These are phyloP conservation scores for Antigone vipio DNA, from an alignment of 2,113 vertebrate genomes.

Conservation along the genomic window DNA sequence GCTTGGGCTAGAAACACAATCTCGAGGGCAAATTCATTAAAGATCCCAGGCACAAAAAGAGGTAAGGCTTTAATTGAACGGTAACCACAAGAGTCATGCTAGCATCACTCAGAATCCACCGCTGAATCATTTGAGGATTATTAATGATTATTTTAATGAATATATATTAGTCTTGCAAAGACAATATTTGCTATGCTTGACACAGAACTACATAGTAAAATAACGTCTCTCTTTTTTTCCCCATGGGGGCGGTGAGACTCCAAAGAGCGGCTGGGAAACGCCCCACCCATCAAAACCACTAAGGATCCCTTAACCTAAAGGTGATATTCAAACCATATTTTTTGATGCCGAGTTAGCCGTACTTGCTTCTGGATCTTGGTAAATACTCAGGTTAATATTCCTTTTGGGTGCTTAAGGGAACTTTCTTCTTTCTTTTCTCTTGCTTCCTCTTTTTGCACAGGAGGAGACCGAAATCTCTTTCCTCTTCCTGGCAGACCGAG, in stretches of 20 bases:
- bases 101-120: neutral
- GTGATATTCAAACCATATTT: accelerated
- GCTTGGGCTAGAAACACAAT: neutral
- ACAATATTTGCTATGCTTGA: neutral
- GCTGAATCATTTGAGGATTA: neutral
- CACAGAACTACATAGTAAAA: neutral
- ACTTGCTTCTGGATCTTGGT: neutral
- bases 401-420: neutral
- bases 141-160: neutral
- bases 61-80: neutral
- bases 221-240: neutral
- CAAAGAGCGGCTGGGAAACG: neutral
- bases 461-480: neutral
- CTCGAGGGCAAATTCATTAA: neutral
- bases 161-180: neutral
- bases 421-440: neutral
- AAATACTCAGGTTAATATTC: neutral
- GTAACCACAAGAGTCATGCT: neutral
- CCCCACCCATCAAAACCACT: neutral
- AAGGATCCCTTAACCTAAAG: too few relatives aligned
- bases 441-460: neutral
- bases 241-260: neutral
- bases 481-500: neutral
- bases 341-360: accelerated
- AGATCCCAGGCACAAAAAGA: neutral